These are phyloP conservation scores for Drosophila serrata DNA, from an alignment of 1,140 invertebrate species.

Conservation along the genomic window DNA sequence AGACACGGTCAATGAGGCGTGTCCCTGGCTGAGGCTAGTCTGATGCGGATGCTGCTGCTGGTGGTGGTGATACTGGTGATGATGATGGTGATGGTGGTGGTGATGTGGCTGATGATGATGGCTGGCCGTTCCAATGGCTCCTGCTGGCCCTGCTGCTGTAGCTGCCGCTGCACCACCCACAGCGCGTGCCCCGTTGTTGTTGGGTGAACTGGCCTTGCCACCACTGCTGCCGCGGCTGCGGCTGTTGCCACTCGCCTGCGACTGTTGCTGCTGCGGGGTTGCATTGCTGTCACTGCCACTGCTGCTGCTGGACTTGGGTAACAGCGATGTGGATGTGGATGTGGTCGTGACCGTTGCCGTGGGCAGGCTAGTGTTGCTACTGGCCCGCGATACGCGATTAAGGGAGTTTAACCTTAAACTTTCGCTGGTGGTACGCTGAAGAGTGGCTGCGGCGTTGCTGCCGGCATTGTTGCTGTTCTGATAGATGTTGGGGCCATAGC, in stretches of 20 bases:
- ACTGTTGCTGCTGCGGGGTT: slow-evolving; percentile 38
- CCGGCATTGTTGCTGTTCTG: slow-evolving; percentile 37
- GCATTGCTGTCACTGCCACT: slow-evolving; percentile 32
- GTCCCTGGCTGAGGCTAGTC: slow-evolving; percentile 74
- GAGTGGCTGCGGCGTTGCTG: slow-evolving; percentile 24
- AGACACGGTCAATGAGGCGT: slow-evolving; percentile 46
- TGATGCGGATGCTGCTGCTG: slow-evolving; percentile 58
- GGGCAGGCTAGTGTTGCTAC: slow-evolving; percentile 68
- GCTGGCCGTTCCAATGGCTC: slow-evolving; percentile 28
- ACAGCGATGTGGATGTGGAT: slow-evolving; percentile 78
- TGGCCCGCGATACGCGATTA: slow-evolving; percentile 58
- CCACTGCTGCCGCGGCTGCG: slow-evolving; percentile 31
- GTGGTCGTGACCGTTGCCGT: slow-evolving; percentile 86
- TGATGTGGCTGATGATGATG: slow-evolving; percentile 41
- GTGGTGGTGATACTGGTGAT: slow-evolving; percentile 44
- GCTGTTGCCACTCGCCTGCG: slow-evolving; percentile 4
- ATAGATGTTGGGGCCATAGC: slow-evolving; percentile 54
- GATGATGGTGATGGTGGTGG: slow-evolving; percentile 40
- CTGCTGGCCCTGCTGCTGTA: slow-evolving; percentile 31
- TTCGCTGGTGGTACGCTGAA: slow-evolving; percentile 92
- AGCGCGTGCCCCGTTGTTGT: slow-evolving; percentile 69
- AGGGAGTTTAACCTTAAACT: slow-evolving; percentile 88
- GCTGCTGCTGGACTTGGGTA: slow-evolving; percentile 67
- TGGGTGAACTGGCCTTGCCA: slow-evolving; percentile 76
- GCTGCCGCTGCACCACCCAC: slow-evolving; percentile 28